Evolutionary conservation across 2,888 invertebrate genomes (phyloP).

Genomic region (Sipha maydis): DNA sequence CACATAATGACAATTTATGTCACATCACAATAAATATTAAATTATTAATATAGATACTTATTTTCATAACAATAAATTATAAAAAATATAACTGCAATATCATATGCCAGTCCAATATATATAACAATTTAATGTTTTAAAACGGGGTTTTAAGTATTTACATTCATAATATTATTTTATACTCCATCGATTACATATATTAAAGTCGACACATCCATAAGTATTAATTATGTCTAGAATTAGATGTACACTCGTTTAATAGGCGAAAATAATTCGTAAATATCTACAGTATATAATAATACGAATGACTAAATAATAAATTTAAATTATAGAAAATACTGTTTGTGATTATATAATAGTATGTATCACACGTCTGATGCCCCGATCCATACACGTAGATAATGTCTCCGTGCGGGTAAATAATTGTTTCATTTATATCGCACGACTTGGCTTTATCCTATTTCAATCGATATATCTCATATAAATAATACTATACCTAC

Average conservation of each 20-base stretch:
- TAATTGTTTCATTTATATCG: constrained; percentile 15
- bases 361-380: neutral
- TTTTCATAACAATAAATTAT: no score
- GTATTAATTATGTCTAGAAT: neutral
- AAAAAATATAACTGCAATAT: no score
- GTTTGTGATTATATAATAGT: neutral
- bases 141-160: neutral
- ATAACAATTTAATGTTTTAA: neutral
- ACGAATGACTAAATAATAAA: neutral
- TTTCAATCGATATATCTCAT: neutral
- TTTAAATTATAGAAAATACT: no score
- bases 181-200: neutral
- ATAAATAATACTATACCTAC: neutral
- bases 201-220: neutral
- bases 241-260: neutral
- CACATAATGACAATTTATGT: no score
- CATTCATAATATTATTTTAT: neutral
- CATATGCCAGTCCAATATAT: neutral
- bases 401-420: constrained; percentile 19
- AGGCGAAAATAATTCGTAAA: neutral
- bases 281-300: neutral
- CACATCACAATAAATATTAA: no score
- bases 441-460: neutral
- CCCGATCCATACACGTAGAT: neutral
- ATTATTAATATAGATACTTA: no score